Evolutionary conservation across 2,888 invertebrate genomes (phyloP), one percentile per base, ranked within the genome.

Genomic region (Geotrupes spiniger): DNA sequence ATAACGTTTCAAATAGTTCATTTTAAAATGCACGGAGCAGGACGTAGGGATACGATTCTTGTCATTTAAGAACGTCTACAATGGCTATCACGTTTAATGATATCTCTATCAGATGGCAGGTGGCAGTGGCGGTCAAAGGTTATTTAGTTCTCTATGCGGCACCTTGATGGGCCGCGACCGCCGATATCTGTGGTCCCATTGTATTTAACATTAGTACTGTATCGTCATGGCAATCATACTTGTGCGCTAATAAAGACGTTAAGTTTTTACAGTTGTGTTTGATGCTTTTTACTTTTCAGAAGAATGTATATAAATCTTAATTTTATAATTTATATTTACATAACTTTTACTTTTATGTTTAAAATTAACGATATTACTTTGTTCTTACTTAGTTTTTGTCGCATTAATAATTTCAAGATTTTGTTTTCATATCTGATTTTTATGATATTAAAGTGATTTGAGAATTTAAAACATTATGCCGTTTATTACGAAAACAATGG

Each of bases 81-180:
- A 62, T 61, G 42, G 59, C 59, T 61, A 64, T 65, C 63, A 61
- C 52, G 53, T 63, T 61, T 65, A 66, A 66, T 65, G 68, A 66
- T 66, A 66, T 65, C 63, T 66, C 62, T 66, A 66, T 64, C 67
- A 59, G 63, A 64, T 66, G 66, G 63, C 66, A 66, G 64, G 63
- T 63, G 65, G 62, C 63, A 62, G 58, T 60, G 63, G 60, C 59
- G 63, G 67, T 66, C 66, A 68, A 59, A 62, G 67, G 66, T 66
- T 63, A 61, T 46, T 52, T 49, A 40, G 56, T 59, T 59, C 56
- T 59, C 56, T 47, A 29, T 42, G 61, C 60, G 62, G 61, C 59
- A 62, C 63, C 59, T 61, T 59, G 59, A 57, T 55, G 16, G 15
- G 16, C 14, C 53, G 48, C 44, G 25, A 50, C 33, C 47, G 43